Evolutionary conservation across 2,113 vertebrate genomes (phyloP).

Genomic region (Coryphaenoides rupestris): DNA sequence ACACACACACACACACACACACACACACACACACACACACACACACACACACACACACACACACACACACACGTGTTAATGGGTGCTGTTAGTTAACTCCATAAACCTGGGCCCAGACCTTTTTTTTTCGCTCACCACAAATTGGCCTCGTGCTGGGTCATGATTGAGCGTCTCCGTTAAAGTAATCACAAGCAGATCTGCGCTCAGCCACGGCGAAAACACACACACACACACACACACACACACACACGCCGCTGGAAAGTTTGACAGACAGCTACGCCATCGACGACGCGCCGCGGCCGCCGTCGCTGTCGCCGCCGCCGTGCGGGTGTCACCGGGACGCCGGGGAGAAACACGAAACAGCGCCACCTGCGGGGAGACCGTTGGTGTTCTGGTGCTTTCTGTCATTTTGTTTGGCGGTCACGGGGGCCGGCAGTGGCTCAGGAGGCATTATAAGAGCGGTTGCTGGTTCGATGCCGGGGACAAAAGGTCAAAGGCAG

Average conservation of each 20-base stretch:
- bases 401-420: too few species aligned
- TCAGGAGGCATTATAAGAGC: too few species aligned
- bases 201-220: constrained; percentile 41
- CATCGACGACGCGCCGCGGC: too few species aligned
- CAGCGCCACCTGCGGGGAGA: too few species aligned
- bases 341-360: constrained; percentile 10
- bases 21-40: constrained; percentile 3
- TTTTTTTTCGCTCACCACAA: constrained; percentile 65
- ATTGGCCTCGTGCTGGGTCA: constrained; percentile 72
- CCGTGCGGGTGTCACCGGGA: constrained; percentile 34
- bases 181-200: constrained; percentile 75
- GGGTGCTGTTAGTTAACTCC: constrained; percentile 67
- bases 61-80: constrained; percentile 44
- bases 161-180: constrained; percentile 75
- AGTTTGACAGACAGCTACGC: constrained; percentile 55
- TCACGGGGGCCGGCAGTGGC: too few species aligned
- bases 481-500: constrained; percentile 9
- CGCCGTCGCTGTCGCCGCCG: constrained; percentile 53
- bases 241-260: too few species aligned
- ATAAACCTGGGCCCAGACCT: constrained; percentile 61
- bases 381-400: too few species aligned
- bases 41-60: constrained; percentile 6
- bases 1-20: constrained; percentile 1
- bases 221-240: too few species aligned
- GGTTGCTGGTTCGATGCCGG: background rate